A percentile compares a stretch with the other conserved stretches of the same genome.
These are phyloP conservation scores for Epirrhoe alternata DNA, from an alignment of 2,888 invertebrate species.

Conservation along the genomic window DNA sequence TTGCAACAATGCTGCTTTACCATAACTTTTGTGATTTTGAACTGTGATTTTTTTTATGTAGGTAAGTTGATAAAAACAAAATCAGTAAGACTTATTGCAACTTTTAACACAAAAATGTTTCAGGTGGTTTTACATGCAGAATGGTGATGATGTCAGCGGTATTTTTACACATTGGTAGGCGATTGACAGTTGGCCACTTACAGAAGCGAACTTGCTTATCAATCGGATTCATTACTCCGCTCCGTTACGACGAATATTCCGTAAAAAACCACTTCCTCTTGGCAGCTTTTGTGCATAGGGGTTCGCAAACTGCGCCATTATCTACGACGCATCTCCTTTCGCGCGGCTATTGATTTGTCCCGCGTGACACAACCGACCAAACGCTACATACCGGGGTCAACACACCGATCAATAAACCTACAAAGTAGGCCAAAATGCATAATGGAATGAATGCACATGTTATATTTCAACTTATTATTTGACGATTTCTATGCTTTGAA, in stretches of 20 bases:
- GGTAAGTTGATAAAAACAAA: background rate
- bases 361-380: constrained; percentile 47
- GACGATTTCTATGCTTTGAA: constrained; percentile 20
- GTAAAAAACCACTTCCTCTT: background rate
- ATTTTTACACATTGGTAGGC: constrained; percentile 11
- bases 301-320: constrained; percentile 36
- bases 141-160: constrained; percentile 18
- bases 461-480: constrained; percentile 26
- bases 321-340: constrained; percentile 47
- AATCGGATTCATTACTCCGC: constrained; percentile 1
- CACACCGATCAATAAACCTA: constrained; percentile 38
- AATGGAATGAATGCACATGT: background rate
- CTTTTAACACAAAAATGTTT: background rate
- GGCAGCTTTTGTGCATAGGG: constrained; percentile 9
- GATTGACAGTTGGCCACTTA: constrained; percentile 5
- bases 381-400: constrained; percentile 58
- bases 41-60: background rate
- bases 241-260: background rate
- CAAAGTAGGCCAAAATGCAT: constrained; percentile 27
- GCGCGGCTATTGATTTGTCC: constrained; percentile 60
- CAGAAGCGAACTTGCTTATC: constrained; percentile 18
- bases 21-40: too few relatives aligned
- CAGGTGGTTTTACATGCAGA: constrained; percentile 1
- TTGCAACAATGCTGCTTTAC: too few relatives aligned
- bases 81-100: background rate